A percentile compares a stretch with the other conserved stretches of the same genome.
phyloP scores from a whole-genome alignment of 2,797 vertebrate species.

The Dipus sagitta region DNA sequence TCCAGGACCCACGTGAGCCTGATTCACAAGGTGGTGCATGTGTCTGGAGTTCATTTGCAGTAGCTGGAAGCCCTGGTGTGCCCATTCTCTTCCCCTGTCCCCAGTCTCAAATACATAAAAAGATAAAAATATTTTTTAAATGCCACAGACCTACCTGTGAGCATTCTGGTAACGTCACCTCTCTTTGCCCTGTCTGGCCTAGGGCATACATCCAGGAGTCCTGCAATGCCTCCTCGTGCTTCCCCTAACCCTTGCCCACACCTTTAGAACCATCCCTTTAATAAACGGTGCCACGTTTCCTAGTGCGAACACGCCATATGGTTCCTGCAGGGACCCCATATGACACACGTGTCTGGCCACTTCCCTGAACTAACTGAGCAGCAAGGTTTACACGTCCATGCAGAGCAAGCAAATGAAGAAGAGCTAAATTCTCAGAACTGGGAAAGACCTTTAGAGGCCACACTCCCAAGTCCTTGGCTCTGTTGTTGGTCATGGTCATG shows the following conservation, averaged over 20 bases:
- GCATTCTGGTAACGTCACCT: not conserved
- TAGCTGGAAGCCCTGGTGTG: too few relatives aligned
- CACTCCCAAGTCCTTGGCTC: not conserved
- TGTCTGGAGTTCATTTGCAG: too few relatives aligned
- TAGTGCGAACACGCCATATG: not conserved
- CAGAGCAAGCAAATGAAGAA: slow-evolving; percentile 18
- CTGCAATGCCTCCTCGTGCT: not conserved
- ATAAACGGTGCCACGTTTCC: not conserved
- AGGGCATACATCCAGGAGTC: not conserved
- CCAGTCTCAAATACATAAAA: too few relatives aligned
- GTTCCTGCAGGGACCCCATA: not conserved
- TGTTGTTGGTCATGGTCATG: not conserved
- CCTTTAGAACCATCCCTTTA: not conserved
- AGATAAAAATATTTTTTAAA: too few relatives aligned
- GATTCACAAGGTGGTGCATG: too few relatives aligned
- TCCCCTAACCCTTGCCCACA: not conserved
- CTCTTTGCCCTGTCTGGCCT: not conserved
- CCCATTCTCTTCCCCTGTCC: too few relatives aligned
- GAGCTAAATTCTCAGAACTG: not conserved
- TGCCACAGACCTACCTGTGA: not conserved
- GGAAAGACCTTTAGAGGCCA: not conserved
- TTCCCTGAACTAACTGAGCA: not conserved
- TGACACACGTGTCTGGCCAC: not conserved
- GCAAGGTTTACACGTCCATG: not conserved
- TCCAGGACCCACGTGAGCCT: too few relatives aligned